Percentiles rank a stretch among this genome's conserved stretches.
These are phyloP conservation scores for Eospalax fontanierii DNA, from an alignment of 2,797 vertebrate genomes.

Conservation along the genomic window DNA sequence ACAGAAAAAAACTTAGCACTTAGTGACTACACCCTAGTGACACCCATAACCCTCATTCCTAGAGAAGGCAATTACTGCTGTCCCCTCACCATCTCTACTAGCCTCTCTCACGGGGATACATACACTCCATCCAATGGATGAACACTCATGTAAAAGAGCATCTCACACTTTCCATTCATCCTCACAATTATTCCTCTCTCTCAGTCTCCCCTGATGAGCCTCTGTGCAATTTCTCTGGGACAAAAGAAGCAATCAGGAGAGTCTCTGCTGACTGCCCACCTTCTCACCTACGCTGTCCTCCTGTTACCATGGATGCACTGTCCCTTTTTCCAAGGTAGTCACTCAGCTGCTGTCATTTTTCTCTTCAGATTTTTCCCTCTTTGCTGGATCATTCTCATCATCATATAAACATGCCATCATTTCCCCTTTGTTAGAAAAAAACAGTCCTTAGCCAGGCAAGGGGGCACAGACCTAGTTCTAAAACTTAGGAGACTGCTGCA, in stretches of 20 bases:
- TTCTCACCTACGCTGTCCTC: background rate
- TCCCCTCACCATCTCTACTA: too few relatives aligned
- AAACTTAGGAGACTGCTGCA: background rate
- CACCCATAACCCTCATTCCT: background rate
- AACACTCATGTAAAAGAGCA: background rate
- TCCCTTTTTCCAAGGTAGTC: background rate
- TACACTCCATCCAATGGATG: slow-evolving; percentile 2
- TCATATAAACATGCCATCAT: background rate
- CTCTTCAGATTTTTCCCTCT: background rate
- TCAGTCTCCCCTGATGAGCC: background rate
- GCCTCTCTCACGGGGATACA: background rate
- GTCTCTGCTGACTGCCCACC: background rate
- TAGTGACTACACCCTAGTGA: background rate
- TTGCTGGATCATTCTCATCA: background rate
- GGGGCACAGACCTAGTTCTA: background rate
- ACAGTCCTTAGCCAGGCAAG: background rate
- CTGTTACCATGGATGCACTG: background rate
- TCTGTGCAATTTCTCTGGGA: background rate
- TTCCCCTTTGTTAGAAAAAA: background rate
- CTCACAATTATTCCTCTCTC: background rate
- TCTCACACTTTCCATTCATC: slow-evolving; percentile 12
- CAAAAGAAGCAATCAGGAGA: background rate
- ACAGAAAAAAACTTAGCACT: background rate
- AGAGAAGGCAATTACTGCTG: background rate
- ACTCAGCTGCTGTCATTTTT: background rate